Conservation (phyloP, 2,888 invertebrate genomes). For the Elysia crispata region DNA sequence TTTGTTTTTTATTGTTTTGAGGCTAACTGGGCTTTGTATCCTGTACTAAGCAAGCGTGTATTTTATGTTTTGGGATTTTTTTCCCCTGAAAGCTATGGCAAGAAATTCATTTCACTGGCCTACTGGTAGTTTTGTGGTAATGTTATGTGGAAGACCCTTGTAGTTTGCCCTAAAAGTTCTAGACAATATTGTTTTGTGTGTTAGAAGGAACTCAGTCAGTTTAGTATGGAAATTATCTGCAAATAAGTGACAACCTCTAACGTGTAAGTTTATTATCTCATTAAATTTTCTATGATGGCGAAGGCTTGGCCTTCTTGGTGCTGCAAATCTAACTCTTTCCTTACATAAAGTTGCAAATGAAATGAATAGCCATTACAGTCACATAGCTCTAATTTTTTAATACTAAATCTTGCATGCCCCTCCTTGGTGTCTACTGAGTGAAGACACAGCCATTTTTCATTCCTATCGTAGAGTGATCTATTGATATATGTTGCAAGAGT, state of each 20-base stretch:
- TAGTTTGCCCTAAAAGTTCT: slow-evolving; percentile 43
- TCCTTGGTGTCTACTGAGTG: slow-evolving; percentile 43
- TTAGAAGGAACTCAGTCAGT: not conserved
- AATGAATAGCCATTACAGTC: slow-evolving; percentile 23
- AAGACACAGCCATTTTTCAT: slow-evolving; percentile 41
- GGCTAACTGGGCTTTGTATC: not conserved
- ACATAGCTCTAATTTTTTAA: slow-evolving; percentile 38
- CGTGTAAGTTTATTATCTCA: not conserved
- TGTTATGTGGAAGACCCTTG: not conserved
- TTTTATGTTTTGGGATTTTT: slow-evolving; percentile 20
- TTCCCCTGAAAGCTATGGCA: slow-evolving; percentile 22
- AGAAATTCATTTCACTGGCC: not conserved
- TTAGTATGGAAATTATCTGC: slow-evolving; percentile 47
- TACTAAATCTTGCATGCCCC: slow-evolving; percentile 42
- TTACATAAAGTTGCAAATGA: slow-evolving; percentile 32
- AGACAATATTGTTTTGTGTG: slow-evolving; percentile 23
- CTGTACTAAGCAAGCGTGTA: slow-evolving; percentile 6
- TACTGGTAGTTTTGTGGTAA: not conserved
- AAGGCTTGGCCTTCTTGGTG: slow-evolving; percentile 14
- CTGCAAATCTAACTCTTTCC: slow-evolving; percentile 22
- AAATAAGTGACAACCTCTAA: slow-evolving; percentile 36
- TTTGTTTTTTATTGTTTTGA: not conserved
- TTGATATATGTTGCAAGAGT: slow-evolving; percentile 11
- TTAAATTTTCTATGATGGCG: not conserved
- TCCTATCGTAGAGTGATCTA: slow-evolving; percentile 43